Base-by-base conservation (phyloP, 2,888 invertebrate species). In the Cylindroiulus punctatus region DNA sequence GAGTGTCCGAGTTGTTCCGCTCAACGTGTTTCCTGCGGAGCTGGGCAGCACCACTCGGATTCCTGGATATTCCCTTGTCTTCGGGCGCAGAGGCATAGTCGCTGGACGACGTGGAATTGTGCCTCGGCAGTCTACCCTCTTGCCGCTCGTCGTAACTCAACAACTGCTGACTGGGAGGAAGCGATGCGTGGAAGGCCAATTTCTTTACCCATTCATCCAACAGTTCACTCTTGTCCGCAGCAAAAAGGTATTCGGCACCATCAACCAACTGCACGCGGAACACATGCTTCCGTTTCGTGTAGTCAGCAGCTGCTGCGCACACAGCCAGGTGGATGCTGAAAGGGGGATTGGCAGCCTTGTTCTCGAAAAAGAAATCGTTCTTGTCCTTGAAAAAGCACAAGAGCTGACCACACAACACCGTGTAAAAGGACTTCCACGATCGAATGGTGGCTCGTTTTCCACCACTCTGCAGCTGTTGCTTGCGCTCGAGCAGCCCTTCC, bases 351-450 rank as follows among this genome's bases (percentile, higher is more conserved):
- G 96, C 95, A 0, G 98, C 97, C 92, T 96, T 96, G 89, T 96
- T 95, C 88, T 94, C 94, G 88, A 94, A 93, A 26, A 65, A 65
- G 92, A 98, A 98, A 91, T 97, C 97, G 89, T 95, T 94, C 90
- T 96, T 95, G 90, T 98, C 98, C 90, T 98, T 95, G 93, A 99
- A 99, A 95, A 99, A 99, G 92, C 98, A 98, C 86, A 99, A 92
- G 89, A 98, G 92, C 91, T 99, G 99, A 0, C 99, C 99, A 90
- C 98, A 99, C 36, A 99, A 93, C 86, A 98, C 98, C 0, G 97
- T 96, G 92, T 98, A 97, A 92, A 96, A 97, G 86, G 94, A 94
- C 90, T 98, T 97, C 99, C 99, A 99, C 0, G 97, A 96, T 7
- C 99, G 93, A 7, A 98, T 96, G 0, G 98, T 95, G 0, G 99